Conservation (phyloP, 2,113 vertebrate species). For the Apteryx owenii region DNA sequence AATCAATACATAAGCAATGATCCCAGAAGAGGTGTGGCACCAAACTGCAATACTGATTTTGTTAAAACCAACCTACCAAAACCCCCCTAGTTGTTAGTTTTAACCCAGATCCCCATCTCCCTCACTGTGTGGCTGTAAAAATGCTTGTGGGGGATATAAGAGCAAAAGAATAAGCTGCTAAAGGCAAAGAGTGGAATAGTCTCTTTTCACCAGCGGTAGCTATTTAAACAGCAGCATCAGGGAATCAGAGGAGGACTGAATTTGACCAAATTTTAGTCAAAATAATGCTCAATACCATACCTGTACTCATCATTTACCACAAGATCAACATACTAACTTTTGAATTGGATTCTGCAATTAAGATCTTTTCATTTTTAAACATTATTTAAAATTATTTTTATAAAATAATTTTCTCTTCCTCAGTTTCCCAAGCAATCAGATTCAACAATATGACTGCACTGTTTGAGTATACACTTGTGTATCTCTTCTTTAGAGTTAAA, state of each 20-base stretch:
- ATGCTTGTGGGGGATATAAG: rapidly evolving
- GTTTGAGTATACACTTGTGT: not conserved
- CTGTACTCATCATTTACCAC: not conserved
- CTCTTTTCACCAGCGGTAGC: not conserved
- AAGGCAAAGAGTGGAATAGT: not conserved
- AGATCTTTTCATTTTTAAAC: not conserved
- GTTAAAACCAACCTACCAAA: not conserved
- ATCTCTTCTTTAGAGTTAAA: not conserved
- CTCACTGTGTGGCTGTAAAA: not conserved
- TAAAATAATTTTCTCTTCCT: not conserved
- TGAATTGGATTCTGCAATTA: not conserved
- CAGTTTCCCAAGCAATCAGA: not conserved
- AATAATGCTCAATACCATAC: not conserved
- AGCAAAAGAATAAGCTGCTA: not conserved
- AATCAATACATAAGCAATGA: not conserved
- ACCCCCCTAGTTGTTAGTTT: not conserved
- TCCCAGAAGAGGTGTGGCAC: not conserved
- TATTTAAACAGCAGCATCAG: not conserved
- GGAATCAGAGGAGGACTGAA: not conserved
- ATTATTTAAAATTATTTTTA: not conserved
- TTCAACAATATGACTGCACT: not conserved
- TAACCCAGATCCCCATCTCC: not conserved
- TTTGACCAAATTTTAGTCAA: not conserved
- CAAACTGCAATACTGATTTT: not conserved
- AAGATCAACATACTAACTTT: not conserved